Evolutionary conservation across 1,140 invertebrate species (phyloP).

Genomic region (Bradysia coprophila): DNA sequence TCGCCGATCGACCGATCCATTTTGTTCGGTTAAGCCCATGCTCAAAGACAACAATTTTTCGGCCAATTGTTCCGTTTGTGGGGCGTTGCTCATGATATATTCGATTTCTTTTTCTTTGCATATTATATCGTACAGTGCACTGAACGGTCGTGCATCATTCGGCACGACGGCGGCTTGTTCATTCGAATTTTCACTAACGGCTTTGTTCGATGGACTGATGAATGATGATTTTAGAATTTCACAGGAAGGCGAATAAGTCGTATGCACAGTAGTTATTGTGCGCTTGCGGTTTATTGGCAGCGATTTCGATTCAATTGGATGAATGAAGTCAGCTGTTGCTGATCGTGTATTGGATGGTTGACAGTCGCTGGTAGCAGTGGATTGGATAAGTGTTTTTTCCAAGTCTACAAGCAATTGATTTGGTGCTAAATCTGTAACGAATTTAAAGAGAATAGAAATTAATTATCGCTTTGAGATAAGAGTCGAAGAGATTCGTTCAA

Average conservation of each 20-base stretch:
- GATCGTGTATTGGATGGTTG: slow-evolving; percentile 6
- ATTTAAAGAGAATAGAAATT: no score
- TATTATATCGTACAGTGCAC: slow-evolving; percentile 23
- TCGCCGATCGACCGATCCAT: no score
- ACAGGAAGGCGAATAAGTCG: slow-evolving; percentile 6
- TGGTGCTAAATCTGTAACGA: slow-evolving; percentile 6
- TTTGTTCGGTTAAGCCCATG: no score
- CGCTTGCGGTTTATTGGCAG: not conserved
- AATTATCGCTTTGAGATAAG: no score
- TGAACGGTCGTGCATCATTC: slow-evolving; percentile 21
- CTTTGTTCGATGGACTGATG: no score
- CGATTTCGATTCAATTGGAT: not conserved
- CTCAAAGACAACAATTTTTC: no score
- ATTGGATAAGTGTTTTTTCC: slow-evolving; percentile 12
- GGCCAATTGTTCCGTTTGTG: no score
- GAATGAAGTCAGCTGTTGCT: not conserved
- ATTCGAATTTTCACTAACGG: slow-evolving; percentile 6
- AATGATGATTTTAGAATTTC: not conserved
- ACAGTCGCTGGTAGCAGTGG: slow-evolving; percentile 24
- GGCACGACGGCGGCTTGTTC: slow-evolving; percentile 15
- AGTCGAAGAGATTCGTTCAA: no score
- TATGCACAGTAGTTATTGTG: slow-evolving; percentile 6
- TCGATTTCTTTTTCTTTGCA: slow-evolving; percentile 21
- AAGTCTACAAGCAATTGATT: slow-evolving; percentile 1
- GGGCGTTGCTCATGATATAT: not conserved